Conservation (phyloP, 2,797 vertebrate species). For the Brotula barbata region DNA sequence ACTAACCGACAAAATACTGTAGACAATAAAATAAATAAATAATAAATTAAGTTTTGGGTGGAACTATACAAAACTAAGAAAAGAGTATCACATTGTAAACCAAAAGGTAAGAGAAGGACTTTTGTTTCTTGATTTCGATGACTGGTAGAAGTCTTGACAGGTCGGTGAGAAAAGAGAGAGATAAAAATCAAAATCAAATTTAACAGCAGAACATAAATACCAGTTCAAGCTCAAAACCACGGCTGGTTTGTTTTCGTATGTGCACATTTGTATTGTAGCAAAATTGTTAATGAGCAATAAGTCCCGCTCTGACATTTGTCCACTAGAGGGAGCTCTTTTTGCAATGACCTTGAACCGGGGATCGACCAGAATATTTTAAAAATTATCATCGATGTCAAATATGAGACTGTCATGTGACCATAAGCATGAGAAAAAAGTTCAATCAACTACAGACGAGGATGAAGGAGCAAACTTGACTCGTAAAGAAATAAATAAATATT, state of each 20-base stretch:
- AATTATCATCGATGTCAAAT: not conserved
- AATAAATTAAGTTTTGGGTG: constrained; percentile 71
- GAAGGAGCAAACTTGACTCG: constrained; percentile 14
- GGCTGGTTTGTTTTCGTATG: too few relatives aligned
- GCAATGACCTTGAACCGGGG: not conserved
- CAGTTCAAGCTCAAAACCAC: constrained; percentile 17
- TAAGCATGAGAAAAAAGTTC: not conserved
- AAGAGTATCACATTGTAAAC: constrained; percentile 28
- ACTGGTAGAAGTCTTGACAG: constrained; percentile 5
- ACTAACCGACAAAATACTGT: constrained; percentile 47
- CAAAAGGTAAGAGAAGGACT: constrained; percentile 13
- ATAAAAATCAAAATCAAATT: not conserved
- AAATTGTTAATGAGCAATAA: not conserved
- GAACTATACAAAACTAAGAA: constrained; percentile 36
- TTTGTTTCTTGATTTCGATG: constrained; percentile 1
- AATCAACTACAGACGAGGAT: not conserved
- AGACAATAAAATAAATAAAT: constrained; percentile 72
- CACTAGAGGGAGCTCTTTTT: not conserved
- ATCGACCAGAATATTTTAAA: not conserved
- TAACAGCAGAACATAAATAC: not conserved
- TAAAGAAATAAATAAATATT: not conserved
- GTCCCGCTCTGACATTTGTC: not conserved
- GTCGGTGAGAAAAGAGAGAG: not conserved
- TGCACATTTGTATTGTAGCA: not conserved
- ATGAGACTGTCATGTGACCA: not conserved